Base-by-base conservation (phyloP, 2,113 vertebrate species). In the Oncorhynchus kisutch region DNA sequence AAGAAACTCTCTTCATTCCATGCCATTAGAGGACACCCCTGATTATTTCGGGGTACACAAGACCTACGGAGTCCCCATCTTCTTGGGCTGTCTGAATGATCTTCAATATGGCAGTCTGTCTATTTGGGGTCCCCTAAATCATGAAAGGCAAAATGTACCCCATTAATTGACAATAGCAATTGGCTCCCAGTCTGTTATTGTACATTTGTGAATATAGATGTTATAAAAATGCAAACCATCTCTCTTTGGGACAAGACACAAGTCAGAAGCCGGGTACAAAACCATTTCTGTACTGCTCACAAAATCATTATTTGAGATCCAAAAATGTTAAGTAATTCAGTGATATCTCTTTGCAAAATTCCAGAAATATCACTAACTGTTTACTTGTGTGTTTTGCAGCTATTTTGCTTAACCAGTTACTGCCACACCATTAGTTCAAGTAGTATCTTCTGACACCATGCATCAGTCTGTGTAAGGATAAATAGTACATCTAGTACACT, bases 241-340 rank as follows among this genome's bases (percentile, higher is more conserved):
- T 25, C 45, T 67, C 31, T 70, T 70, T 70, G 67, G 39, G 2
- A 22, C 16, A 71, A 66, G 45, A 68, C 67, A 69, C 48, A 70
- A 1, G 31, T 62, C 65, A 77, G 39, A 75, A 78, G 64, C 64
- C 27, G 62, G 66, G 59, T 76, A 75, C 66, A 70, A 76, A 80
- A 81, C 73, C 74, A 86, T 83, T 79, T 78, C 77, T 62, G 72
- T 77, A 82, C 79, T 78, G 81, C 75, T 80, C 79, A 81, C 76
- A 75, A 54, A 80, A 57, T 45, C 54, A 71, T 48, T 75, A 24
- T 48, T 78, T 75, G 70, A 48, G 51, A 76, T 72, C 68, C 59
- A 77, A 77, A 69, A 59, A 48, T 48, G 34, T 57, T 59, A 39
- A 59, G 11, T 18, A 75, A 49, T 64, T 27, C 18, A 7, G 4